Evolutionary conservation across 2,797 vertebrate species (phyloP).

Genomic region (Pseudopleuronectes americanus): DNA sequence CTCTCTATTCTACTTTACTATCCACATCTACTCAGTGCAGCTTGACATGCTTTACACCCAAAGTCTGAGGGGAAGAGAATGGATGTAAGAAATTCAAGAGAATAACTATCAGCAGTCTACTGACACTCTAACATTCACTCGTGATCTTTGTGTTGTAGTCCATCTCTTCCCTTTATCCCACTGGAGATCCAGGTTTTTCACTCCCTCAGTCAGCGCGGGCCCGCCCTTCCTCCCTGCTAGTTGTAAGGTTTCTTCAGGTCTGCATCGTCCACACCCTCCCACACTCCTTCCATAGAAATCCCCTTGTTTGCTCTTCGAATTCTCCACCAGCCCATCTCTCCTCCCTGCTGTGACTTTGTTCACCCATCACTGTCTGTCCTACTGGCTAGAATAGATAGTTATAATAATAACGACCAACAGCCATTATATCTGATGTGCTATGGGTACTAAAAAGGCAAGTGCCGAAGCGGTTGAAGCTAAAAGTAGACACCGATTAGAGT

Average conservation of each 20-base stretch:
- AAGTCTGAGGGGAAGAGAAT: background rate
- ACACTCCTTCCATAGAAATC: constrained; percentile 7
- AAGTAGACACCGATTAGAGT: no score
- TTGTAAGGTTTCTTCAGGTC: background rate
- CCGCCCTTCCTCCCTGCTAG: constrained; percentile 18
- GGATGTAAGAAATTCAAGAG: no score
- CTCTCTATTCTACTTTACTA: background rate
- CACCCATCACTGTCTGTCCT: no score
- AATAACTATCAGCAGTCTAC: background rate
- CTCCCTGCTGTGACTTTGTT: no score
- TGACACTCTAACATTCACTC: no score
- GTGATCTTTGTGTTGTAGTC: background rate
- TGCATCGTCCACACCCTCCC: no score
- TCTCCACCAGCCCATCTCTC: background rate
- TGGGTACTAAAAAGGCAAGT: no score
- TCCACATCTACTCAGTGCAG: background rate
- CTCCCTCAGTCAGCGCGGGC: background rate
- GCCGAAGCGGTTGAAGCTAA: no score
- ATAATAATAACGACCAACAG: no score
- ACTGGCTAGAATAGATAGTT: no score
- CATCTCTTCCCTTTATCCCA: background rate
- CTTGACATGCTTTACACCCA: background rate
- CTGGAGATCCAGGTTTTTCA: background rate
- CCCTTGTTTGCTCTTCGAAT: background rate
- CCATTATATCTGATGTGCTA: no score